Evolutionary conservation across 2,113 vertebrate species (phyloP).

Genomic region (Eulemur rufifrons): DNA sequence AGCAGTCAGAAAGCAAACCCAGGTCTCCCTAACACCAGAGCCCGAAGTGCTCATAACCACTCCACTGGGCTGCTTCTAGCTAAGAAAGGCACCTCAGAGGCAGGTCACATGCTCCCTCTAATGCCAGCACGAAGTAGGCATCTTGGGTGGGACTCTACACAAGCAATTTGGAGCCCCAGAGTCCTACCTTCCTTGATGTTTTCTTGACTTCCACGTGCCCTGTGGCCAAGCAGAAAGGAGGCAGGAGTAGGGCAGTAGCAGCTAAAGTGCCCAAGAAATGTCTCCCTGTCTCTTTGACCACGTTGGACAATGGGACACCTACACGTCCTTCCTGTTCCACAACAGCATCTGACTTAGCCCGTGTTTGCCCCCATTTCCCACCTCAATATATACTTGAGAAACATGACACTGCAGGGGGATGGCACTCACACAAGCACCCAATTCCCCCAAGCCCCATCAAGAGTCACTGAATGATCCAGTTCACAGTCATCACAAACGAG

Average conservation of each 20-base stretch:
- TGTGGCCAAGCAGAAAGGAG: background rate
- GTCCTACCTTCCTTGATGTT: background rate
- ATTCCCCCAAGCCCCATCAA: background rate
- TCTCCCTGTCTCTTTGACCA: background rate
- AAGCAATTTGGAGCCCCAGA: background rate
- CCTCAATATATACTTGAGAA: background rate
- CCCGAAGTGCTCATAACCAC: background rate
- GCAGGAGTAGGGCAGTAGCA: background rate
- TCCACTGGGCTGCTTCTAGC: background rate
- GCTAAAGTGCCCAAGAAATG: background rate
- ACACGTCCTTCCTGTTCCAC: background rate
- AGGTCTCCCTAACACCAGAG: background rate
- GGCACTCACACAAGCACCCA: background rate
- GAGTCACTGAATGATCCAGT: background rate
- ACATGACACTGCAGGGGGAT: background rate
- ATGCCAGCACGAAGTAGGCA: background rate
- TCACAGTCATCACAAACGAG: background rate
- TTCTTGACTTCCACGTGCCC: background rate
- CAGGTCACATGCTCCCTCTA: background rate
- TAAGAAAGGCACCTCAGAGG: background rate
- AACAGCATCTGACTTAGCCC: background rate
- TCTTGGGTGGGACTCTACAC: background rate
- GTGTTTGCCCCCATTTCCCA: background rate
- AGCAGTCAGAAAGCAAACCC: background rate
- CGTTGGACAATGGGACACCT: background rate